phyloP scores from a whole-genome alignment of 2,888 invertebrate species.

The Acanthosepion pharaonis region DNA sequence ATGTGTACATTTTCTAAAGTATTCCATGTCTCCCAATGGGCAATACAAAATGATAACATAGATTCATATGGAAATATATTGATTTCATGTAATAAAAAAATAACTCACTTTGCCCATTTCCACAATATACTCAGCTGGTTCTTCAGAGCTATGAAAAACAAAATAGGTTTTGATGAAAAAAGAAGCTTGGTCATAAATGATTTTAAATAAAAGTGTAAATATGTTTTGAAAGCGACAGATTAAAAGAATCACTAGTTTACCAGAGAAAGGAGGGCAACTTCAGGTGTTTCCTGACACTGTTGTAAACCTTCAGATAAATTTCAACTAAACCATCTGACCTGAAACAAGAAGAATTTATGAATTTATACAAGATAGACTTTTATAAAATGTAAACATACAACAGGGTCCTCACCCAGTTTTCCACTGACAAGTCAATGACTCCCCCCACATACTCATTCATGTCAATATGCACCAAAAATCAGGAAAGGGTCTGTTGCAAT shows the following conservation, averaged over 20 bases:
- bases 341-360: constrained; percentile 48
- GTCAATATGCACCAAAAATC: no score
- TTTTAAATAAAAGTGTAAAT: no score
- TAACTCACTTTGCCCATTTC: constrained; percentile 58
- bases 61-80: background rate
- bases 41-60: no score
- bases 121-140: constrained; percentile 56
- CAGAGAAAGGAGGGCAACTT: constrained; percentile 69
- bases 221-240: background rate
- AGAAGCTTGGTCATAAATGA: background rate
- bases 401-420: no score
- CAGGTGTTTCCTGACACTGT: constrained; percentile 76
- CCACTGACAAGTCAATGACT: no score
- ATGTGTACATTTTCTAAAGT: no score
- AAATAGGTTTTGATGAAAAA: background rate
- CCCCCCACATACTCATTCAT: no score
- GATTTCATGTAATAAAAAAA: background rate
- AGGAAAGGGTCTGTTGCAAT: no score
- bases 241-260: constrained; percentile 54
- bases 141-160: constrained; percentile 55
- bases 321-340: constrained; percentile 70
- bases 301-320: constrained; percentile 68
- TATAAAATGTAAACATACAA: no score
- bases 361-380: no score
- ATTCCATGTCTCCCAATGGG: no score